phyloP scores from a whole-genome alignment of 30 jellyfish, hydroid and myxozoan species.

The Turritopsis dohrnii region DNA sequence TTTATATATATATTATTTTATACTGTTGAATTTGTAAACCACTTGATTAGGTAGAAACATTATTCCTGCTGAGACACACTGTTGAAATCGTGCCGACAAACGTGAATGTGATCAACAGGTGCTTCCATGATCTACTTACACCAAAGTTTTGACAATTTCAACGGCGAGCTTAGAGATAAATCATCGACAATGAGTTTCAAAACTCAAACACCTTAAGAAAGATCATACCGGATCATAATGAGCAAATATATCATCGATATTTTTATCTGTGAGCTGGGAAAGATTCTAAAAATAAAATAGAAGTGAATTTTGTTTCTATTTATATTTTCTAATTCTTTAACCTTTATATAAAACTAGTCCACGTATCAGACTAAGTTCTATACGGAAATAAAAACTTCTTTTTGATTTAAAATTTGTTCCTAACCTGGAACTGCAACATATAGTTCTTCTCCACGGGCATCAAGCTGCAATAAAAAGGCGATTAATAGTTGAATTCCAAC shows the following conservation, averaged over 20 bases:
- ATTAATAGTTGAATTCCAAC: background rate
- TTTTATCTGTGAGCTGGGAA: background rate
- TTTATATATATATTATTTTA: too few species aligned
- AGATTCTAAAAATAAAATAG: background rate
- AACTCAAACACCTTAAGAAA: too few species aligned
- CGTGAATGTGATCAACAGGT: too few species aligned
- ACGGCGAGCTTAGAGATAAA: background rate
- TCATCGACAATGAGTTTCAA: background rate
- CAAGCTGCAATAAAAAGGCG: background rate
- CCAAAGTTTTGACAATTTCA: background rate
- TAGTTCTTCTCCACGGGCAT: conserved; percentile 6
- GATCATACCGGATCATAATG: conserved; percentile 7
- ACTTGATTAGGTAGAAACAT: too few species aligned
- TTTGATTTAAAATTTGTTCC: background rate
- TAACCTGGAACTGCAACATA: background rate
- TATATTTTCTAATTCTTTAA: too few species aligned
- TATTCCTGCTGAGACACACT: too few species aligned
- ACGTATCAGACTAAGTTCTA: background rate
- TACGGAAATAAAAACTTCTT: background rate
- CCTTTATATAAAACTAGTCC: background rate
- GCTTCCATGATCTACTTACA: too few species aligned
- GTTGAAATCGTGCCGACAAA: too few species aligned
- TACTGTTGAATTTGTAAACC: too few species aligned
- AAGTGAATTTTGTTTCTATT: background rate
- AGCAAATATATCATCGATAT: background rate